A percentile compares a stretch with the other conserved stretches of the same genome.
Conservation (phyloP, 2,888 invertebrate genomes). For the Amblyjoppa proteus region DNA sequence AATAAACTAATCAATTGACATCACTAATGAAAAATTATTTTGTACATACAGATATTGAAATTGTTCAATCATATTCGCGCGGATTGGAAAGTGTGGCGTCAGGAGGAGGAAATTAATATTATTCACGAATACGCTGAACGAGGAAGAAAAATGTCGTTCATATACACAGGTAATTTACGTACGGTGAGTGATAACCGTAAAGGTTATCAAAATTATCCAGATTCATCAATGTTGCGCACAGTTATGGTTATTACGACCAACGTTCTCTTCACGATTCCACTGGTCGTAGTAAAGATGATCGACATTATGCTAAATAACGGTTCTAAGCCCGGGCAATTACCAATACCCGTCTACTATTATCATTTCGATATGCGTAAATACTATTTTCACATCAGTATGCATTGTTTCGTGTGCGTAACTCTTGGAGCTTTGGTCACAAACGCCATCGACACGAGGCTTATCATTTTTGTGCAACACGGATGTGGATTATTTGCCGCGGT, state of each 20-base stretch:
- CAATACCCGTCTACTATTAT: constrained; percentile 51
- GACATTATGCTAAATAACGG: constrained; percentile 33
- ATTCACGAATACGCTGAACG: constrained; percentile 46
- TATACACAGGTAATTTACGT: background rate
- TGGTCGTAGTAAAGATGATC: constrained; percentile 28
- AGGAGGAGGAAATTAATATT: constrained; percentile 38
- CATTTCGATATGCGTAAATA: constrained; percentile 29
- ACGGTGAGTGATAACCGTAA: background rate
- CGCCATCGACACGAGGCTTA: background rate
- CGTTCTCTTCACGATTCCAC: constrained; percentile 39
- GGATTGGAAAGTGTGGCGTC: constrained; percentile 47
- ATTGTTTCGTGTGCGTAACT: constrained; percentile 4
- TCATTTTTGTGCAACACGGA: constrained; percentile 11
- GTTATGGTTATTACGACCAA: no score
- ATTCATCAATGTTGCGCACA: no score
- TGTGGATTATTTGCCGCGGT: constrained; percentile 31
- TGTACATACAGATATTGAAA: constrained; percentile 13
- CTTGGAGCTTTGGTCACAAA: background rate
- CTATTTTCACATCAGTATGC: constrained; percentile 25
- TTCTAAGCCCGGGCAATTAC: constrained; percentile 41
- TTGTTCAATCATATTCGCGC: constrained; percentile 27
- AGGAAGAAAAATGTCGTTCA: constrained; percentile 37
- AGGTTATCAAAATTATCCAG: background rate
- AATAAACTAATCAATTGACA: no score
- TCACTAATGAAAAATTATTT: background rate